phyloP scores from a whole-genome alignment of 2,888 invertebrate species.

The Tolmerus cingulatus region DNA sequence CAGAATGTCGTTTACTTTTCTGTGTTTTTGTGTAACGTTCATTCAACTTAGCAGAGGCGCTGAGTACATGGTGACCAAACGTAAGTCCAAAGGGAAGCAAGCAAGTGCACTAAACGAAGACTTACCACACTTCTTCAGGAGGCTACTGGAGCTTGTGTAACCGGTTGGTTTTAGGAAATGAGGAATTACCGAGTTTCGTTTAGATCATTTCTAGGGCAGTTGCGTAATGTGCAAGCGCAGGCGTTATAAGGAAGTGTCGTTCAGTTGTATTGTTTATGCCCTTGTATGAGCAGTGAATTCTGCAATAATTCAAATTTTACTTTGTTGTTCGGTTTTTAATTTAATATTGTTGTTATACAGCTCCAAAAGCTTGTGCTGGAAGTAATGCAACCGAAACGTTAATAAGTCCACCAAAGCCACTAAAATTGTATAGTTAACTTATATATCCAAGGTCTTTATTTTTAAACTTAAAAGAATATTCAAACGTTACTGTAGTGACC shows the following conservation, averaged over 20 bases:
- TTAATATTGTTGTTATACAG: no score
- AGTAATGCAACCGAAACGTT: no score
- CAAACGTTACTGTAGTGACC: no score
- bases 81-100: slow-evolving; percentile 20
- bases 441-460: no score
- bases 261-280: neutral
- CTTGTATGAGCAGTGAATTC: neutral
- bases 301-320: neutral
- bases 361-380: no score
- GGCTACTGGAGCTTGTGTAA: neutral
- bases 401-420: no score
- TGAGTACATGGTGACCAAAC: slow-evolving; percentile 24
- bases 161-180: slow-evolving; percentile 16
- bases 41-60: neutral
- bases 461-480: no score
- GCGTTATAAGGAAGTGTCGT: neutral
- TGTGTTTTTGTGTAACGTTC: neutral
- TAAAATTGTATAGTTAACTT: no score
- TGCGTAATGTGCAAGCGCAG: neutral
- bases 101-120: neutral
- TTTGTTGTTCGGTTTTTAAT: neutral
- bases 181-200: neutral
- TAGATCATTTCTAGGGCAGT: neutral
- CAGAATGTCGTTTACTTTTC: neutral
- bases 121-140: neutral